Conservation (phyloP, 2,113 vertebrate genomes). For the Alexandromys fortis region DNA sequence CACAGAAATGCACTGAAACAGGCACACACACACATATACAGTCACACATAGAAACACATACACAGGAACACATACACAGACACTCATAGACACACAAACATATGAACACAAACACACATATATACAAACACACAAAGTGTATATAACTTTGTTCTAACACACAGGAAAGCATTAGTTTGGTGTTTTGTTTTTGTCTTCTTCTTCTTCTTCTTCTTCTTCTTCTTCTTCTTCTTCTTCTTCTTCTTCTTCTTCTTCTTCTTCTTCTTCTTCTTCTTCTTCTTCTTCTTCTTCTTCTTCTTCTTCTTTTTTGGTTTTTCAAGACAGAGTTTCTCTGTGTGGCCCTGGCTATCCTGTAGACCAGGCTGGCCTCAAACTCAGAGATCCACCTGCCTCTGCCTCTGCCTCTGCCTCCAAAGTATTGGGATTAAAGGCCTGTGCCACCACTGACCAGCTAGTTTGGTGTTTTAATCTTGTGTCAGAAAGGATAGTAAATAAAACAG, state of each 20-base stretch:
- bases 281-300: too few relatives aligned
- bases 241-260: too few relatives aligned
- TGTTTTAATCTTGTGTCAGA: background rate
- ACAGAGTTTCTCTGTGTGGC: too few relatives aligned
- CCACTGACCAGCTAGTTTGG: background rate
- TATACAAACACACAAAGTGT: background rate
- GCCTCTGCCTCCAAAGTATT: too few relatives aligned
- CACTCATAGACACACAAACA: background rate
- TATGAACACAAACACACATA: background rate
- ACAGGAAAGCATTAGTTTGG: background rate
- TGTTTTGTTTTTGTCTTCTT: background rate
- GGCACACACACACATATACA: background rate
- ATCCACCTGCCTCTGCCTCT: background rate
- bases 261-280: too few relatives aligned
- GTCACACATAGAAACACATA: background rate
- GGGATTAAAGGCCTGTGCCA: too few relatives aligned
- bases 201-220: fast-evolving
- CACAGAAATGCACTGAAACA: background rate
- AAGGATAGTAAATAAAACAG: background rate
- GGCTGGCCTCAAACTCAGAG: background rate
- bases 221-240: too few relatives aligned
- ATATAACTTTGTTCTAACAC: background rate
- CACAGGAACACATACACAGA: background rate
- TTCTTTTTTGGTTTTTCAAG: too few relatives aligned
- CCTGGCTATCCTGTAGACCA: too few relatives aligned